Evolutionary conservation across 2,797 vertebrate genomes (phyloP).

Genomic region (Glossophaga mutica): DNA sequence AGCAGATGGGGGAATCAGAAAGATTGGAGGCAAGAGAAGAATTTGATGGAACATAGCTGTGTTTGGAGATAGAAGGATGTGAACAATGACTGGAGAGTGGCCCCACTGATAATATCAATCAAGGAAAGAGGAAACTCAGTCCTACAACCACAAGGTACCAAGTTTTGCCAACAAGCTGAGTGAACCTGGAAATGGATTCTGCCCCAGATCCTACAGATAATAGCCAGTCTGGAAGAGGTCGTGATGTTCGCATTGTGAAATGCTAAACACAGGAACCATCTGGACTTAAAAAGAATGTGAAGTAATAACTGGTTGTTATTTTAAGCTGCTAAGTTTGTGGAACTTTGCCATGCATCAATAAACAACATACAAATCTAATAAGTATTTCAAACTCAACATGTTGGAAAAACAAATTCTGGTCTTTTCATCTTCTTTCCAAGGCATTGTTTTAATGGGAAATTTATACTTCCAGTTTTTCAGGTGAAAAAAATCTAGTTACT

Average conservation of each 20-base stretch:
- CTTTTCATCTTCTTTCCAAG: background rate
- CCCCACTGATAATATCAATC: background rate
- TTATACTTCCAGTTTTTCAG: background rate
- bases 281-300: background rate
- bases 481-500: background rate
- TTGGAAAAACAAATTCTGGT: background rate
- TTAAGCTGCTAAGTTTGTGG: background rate
- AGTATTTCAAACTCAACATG: background rate
- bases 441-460: background rate
- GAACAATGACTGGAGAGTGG: background rate
- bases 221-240: background rate
- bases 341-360: background rate
- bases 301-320: background rate
- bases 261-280: background rate
- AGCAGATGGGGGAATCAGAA: background rate
- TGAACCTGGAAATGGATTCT: background rate
- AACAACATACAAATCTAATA: background rate
- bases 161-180: background rate
- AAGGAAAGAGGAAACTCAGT: background rate
- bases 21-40: background rate
- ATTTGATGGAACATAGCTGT: background rate
- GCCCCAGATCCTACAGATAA: background rate
- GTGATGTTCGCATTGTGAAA: background rate
- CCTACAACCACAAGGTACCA: background rate
- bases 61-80: background rate